These are phyloP conservation scores for Euplexia lucipara DNA, from an alignment of 2,888 invertebrate species.

Conservation along the genomic window DNA sequence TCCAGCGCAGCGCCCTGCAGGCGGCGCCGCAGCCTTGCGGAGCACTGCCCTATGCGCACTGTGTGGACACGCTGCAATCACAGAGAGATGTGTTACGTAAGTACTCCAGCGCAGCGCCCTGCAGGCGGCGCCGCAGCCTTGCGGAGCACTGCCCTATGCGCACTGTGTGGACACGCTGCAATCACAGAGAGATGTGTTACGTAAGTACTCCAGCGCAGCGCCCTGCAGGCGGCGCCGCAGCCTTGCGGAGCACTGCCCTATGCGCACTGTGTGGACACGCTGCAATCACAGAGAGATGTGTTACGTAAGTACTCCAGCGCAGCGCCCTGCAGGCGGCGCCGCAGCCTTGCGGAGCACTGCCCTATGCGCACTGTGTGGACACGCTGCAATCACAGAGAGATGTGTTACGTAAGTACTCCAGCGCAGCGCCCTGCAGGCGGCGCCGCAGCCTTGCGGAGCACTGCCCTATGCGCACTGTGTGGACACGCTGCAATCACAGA, in stretches of 20 bases:
- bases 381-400: too few relatives aligned
- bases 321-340: slow-evolving; percentile 56
- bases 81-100: too few relatives aligned
- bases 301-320: too few relatives aligned
- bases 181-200: too few relatives aligned
- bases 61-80: slow-evolving; percentile 70
- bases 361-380: slow-evolving; percentile 72
- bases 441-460: slow-evolving; percentile 64
- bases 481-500: slow-evolving; percentile 68
- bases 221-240: slow-evolving; percentile 56
- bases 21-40: slow-evolving; percentile 60
- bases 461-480: slow-evolving; percentile 71
- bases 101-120: slow-evolving; percentile 65
- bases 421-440: slow-evolving; percentile 56
- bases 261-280: slow-evolving; percentile 67
- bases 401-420: too few relatives aligned
- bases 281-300: too few relatives aligned
- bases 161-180: slow-evolving; percentile 71
- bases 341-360: slow-evolving; percentile 65
- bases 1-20: slow-evolving; percentile 65
- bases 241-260: slow-evolving; percentile 71
- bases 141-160: slow-evolving; percentile 69
- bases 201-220: slow-evolving; percentile 66
- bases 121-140: slow-evolving; percentile 58
- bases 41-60: slow-evolving; percentile 70